A percentile compares a stretch with the other conserved stretches of the same genome.
These are phyloP conservation scores for Campoplex capitator DNA, from an alignment of 2,888 invertebrate genomes.

Conservation along the genomic window DNA sequence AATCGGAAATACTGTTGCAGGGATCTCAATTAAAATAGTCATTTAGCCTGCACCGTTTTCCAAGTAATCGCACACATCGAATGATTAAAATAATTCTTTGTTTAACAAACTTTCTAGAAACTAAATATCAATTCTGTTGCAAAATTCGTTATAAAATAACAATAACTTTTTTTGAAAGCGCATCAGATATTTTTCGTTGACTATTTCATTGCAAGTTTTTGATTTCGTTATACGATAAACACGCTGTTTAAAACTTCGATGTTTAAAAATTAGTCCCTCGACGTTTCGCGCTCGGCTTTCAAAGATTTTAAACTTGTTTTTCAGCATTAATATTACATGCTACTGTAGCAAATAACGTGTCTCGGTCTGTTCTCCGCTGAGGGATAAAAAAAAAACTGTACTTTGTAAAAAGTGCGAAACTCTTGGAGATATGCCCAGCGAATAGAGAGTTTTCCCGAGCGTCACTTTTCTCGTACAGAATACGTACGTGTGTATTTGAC, in stretches of 20 bases:
- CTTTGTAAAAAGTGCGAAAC: constrained; percentile 46
- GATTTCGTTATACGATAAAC: neutral
- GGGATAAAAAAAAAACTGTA: neutral
- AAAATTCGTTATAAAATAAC: neutral
- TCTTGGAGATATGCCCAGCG: constrained; percentile 36
- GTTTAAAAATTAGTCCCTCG: constrained; percentile 8
- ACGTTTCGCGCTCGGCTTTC: neutral
- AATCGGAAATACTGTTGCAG: neutral
- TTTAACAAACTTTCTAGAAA: neutral
- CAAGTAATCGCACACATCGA: neutral
- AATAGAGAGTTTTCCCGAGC: constrained; percentile 35
- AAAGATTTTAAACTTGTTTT: constrained; percentile 33
- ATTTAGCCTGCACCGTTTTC: neutral
- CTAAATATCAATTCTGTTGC: neutral
- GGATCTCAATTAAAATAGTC: neutral
- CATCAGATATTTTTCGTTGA: neutral
- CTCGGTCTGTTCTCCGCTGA: neutral
- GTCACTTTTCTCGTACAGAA: constrained; percentile 39
- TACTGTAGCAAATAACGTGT: constrained; percentile 18
- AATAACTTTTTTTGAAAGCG: neutral
- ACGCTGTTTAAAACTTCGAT: constrained; percentile 1
- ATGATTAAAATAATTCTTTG: neutral
- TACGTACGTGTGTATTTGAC: neutral
- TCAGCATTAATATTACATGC: constrained; percentile 4
- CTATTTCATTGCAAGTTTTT: neutral